Base-by-base conservation (phyloP, 2,888 invertebrate genomes). In the Nymphalis c-album region DNA sequence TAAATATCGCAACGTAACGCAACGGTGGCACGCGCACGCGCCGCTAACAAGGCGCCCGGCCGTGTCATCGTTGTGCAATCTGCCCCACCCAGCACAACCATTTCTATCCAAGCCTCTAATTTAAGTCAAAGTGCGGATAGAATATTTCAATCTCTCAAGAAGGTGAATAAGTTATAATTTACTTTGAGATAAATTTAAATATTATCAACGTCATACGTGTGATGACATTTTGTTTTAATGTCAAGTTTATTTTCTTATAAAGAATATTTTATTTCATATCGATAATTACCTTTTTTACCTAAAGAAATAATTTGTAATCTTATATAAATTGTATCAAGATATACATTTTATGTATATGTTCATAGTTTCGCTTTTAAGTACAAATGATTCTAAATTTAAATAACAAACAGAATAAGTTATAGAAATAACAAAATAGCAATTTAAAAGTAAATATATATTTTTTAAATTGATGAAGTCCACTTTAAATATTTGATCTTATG, bases 21-120 rank as follows among this genome's bases (percentile, higher is more conserved):
- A 88, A 87, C 87, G 83, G 90, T 85, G 87, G 89, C 86, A 80
- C 74, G 83, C 85, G 89, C 89, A 85, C 88, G 87, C 89, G 86
- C 86, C 83, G 84, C 85, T 90, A 91, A 90, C 90, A 87, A 91
- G 88, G 83, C 80, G 82, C 78, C 82, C 80, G 84, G 84, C 80
- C 88, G 88, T 83, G 85, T 87, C 89, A 87, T 88, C 90, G 90
- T 91, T 90, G 88, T 84, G 90, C 88, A 91, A 90, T 82, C 80
- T 80, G 90, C 91, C 88, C 91, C 90, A 90, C 90, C 90, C 90
- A 83, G 81, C 80, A 71, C 76, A 79, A 85, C 82, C 85, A 86
- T 85, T 86, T 85, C 77, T 78, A 75, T 64, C 63, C 45, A 69
- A 60, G 72, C 69, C 64, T 67, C 75, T 80, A 80, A 77, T 67